phyloP scores from a whole-genome alignment of 2,888 invertebrate genomes.

The Lasius fuliginosus region DNA sequence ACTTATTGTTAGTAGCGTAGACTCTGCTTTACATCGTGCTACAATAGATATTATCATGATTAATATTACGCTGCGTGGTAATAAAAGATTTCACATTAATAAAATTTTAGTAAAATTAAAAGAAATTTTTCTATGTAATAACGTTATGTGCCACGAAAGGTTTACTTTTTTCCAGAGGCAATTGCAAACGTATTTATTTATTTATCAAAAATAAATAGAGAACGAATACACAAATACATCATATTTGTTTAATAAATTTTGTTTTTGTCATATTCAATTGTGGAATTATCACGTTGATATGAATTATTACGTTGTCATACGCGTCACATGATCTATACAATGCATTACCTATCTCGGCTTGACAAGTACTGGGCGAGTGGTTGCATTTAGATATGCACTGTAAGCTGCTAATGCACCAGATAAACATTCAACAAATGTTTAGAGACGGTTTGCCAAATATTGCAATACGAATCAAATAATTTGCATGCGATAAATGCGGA shows the following conservation, averaged over 20 bases:
- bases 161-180: background rate
- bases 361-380: conserved; percentile 48
- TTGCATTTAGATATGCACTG: conserved; percentile 56
- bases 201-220: background rate
- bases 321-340: conserved; percentile 53
- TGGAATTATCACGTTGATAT: conserved; percentile 49
- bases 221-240: conserved; percentile 7
- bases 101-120: background rate
- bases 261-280: conserved; percentile 39
- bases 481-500: conserved; percentile 52
- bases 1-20: background rate
- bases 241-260: conserved; percentile 40
- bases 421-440: conserved; percentile 59
- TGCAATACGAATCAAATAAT: conserved; percentile 56
- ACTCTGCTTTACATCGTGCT: background rate
- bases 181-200: conserved; percentile 16
- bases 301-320: conserved; percentile 52
- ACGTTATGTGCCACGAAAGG: background rate
- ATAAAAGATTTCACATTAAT: background rate
- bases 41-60: background rate
- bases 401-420: conserved; percentile 58
- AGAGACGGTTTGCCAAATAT: conserved; percentile 58
- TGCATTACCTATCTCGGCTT: conserved; percentile 55
- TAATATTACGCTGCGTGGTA: background rate
- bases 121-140: background rate